A percentile compares a stretch with the other conserved stretches of the same genome.
Conservation (phyloP, 2,797 vertebrate species). For the Chelidonichthys spinosus region DNA sequence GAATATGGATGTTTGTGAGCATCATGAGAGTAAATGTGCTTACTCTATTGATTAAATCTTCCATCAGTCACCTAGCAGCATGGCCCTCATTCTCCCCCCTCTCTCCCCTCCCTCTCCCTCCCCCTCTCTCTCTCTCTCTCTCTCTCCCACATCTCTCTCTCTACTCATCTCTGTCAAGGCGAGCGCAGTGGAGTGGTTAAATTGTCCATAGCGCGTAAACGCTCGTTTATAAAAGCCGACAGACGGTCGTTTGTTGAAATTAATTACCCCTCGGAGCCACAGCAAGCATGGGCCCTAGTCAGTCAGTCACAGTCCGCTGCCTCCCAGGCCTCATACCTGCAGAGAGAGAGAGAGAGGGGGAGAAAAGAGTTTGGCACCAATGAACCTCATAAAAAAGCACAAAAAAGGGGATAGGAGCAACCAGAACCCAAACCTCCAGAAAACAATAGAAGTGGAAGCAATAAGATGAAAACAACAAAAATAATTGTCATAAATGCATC, state of each 20-base stretch:
- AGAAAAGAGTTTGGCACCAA: conserved; percentile 26
- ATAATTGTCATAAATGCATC: background rate
- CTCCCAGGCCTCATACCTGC: conserved; percentile 69
- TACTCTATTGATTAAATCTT: conserved; percentile 84
- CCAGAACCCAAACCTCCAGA: conserved; percentile 14
- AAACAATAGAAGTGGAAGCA: conserved; percentile 22
- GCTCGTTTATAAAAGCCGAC: conserved; percentile 88
- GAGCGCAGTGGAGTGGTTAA: conserved; percentile 85
- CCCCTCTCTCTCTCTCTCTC: conserved; percentile 17
- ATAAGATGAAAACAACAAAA: background rate
- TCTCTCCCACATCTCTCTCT: conserved; percentile 50
- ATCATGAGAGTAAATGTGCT: conserved; percentile 82
- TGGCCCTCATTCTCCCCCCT: conserved; percentile 45
- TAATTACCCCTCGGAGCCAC: conserved; percentile 85
- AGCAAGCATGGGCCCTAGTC: conserved; percentile 77
- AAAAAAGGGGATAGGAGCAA: conserved; percentile 1
- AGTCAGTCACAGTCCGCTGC: conserved; percentile 83
- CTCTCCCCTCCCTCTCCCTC: conserved; percentile 20
- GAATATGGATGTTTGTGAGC: conserved; percentile 80
- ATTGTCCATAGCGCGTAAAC: conserved; percentile 87
- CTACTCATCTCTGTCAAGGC: conserved; percentile 81
- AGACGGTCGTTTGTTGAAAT: conserved; percentile 88
- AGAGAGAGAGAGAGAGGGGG: conserved; percentile 39
- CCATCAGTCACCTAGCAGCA: conserved; percentile 77
- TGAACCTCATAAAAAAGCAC: background rate